Conservation (phyloP, 2,113 vertebrate species). For the human (Homo sapiens) region DNA sequence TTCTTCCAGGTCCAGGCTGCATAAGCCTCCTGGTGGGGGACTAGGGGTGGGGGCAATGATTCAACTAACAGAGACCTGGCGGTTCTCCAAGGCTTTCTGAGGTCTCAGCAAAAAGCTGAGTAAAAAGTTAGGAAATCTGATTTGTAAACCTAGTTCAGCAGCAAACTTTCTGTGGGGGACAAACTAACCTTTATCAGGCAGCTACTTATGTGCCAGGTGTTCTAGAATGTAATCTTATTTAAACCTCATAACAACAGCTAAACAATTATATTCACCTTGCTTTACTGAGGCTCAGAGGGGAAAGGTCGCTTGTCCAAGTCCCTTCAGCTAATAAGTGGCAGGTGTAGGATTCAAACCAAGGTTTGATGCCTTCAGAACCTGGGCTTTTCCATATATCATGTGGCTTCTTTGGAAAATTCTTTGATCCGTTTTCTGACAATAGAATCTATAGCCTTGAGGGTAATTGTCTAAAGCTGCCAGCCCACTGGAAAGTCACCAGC, state of each 20-base stretch:
- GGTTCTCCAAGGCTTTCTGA: not conserved
- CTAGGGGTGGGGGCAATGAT: not conserved
- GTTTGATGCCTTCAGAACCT: not conserved
- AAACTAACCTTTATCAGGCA: not conserved
- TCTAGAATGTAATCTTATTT: not conserved
- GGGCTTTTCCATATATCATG: not conserved
- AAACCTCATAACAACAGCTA: not conserved
- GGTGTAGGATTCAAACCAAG: not conserved
- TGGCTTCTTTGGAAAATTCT: not conserved
- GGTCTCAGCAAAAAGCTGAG: not conserved
- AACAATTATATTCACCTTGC: not conserved
- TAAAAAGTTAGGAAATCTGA: not conserved
- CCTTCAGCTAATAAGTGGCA: not conserved
- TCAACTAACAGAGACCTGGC: not conserved
- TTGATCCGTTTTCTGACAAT: not conserved
- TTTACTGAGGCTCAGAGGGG: not conserved
- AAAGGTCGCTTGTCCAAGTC: not conserved
- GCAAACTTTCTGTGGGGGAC: not conserved
- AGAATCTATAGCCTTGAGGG: not conserved
- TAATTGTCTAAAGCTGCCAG: not conserved
- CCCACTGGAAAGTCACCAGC: not conserved
- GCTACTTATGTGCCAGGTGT: not conserved
- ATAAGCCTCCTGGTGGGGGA: not conserved
- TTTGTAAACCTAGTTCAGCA: not conserved
- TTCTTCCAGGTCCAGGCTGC: conserved; percentile 17